These are phyloP conservation scores for Globicephala melas DNA, from an alignment of 2,113 vertebrate genomes.

Conservation along the genomic window DNA sequence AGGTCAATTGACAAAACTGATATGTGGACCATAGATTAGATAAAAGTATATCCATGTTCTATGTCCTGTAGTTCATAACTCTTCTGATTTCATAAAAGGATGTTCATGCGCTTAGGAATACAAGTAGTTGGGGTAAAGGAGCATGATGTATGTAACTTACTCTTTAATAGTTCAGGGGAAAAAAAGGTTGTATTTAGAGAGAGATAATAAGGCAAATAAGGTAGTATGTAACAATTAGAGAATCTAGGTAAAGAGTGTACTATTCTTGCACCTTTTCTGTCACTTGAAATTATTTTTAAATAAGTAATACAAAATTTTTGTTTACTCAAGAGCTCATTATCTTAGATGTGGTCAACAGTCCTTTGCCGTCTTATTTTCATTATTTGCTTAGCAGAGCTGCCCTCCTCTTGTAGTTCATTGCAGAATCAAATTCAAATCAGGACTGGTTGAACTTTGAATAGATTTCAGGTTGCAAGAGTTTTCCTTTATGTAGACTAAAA, in stretches of 20 bases:
- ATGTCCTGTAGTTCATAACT: not conserved
- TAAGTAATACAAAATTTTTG: not conserved
- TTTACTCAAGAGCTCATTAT: not conserved
- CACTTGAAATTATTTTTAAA: conserved; percentile 14
- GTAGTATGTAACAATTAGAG: not conserved
- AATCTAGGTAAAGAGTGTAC: not conserved
- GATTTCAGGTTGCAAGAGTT: not conserved
- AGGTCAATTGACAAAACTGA: not conserved
- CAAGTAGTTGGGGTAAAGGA: not conserved
- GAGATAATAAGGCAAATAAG: not conserved
- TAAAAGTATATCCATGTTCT: not conserved
- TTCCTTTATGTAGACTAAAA: conserved; percentile 23
- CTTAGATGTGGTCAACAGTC: not conserved
- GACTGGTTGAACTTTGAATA: not conserved
- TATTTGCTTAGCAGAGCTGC: not conserved
- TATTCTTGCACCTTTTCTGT: not conserved
- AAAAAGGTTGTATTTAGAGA: not conserved
- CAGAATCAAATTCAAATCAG: conserved; percentile 20
- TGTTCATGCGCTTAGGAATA: not conserved
- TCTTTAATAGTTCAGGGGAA: not conserved
- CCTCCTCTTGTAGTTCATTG: not conserved
- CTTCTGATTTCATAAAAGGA: not conserved
- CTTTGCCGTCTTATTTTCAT: not conserved
- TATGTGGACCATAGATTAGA: not conserved
- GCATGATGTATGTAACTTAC: not conserved